Percentiles rank a stretch among this genome's conserved stretches.
Conservation (phyloP, 2,113 vertebrate species). For the Penelope pileata region DNA sequence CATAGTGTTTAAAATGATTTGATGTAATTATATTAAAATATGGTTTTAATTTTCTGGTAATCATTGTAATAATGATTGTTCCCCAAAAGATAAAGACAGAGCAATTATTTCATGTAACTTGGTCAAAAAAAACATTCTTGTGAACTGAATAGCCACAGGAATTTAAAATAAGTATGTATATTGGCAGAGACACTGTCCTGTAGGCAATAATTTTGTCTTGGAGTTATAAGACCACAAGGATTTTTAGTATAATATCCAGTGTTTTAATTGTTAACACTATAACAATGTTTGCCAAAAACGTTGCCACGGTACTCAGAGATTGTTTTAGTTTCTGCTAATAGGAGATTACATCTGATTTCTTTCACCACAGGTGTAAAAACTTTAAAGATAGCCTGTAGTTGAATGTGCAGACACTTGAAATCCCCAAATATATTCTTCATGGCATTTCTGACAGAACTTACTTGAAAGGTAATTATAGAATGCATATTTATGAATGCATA, state of each 20-base stretch:
- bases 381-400: neutral
- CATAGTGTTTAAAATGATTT: neutral
- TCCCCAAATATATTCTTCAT: neutral
- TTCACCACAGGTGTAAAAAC: neutral
- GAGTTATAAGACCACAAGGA: accelerated
- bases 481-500: neutral
- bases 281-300: neutral
- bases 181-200: neutral
- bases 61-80: neutral
- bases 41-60: neutral
- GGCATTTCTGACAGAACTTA: neutral
- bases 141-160: neutral
- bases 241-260: neutral
- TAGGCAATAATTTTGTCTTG: neutral
- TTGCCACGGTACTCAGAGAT: neutral
- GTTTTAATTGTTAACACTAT: neutral
- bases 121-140: neutral
- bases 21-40: neutral
- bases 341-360: neutral
- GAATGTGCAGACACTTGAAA: neutral
- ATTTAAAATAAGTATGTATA: neutral
- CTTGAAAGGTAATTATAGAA: neutral
- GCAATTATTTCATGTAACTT: neutral
- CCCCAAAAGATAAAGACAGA: neutral
- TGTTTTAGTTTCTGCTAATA: neutral